These are phyloP conservation scores for Aradus depressus DNA, from an alignment of 2,888 invertebrate species.

Conservation along the genomic window DNA sequence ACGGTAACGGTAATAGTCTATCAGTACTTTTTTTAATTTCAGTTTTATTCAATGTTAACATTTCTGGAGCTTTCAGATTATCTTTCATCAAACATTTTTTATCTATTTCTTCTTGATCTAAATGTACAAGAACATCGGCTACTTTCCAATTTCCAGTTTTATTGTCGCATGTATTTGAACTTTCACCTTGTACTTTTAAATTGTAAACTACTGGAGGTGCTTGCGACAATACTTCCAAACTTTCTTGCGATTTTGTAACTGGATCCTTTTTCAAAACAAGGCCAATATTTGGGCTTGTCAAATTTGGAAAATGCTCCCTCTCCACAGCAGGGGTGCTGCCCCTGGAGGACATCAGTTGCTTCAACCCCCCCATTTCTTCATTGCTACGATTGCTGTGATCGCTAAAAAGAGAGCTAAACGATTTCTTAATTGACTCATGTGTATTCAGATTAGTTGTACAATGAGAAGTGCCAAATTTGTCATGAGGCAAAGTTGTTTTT, in stretches of 20 bases:
- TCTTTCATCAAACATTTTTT: no score
- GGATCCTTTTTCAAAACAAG: constrained; percentile 2
- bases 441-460: constrained; percentile 4
- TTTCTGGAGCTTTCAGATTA: no score
- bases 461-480: background rate
- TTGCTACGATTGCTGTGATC: constrained; percentile 7
- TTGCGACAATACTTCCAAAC: no score
- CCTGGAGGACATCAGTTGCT: background rate
- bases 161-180: no score
- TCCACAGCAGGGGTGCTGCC: constrained; percentile 7
- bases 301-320: constrained; percentile 5
- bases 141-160: no score
- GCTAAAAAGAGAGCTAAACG: constrained; percentile 6
- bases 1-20: no score
- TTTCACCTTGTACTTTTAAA: no score
- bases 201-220: no score
- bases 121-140: no score
- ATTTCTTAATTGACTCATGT: constrained; percentile 11
- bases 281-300: constrained; percentile 6
- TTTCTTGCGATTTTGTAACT: background rate
- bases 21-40: no score
- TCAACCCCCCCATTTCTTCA: background rate
- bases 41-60: no score
- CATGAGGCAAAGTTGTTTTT: background rate
- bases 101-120: no score